Evolutionary conservation across 2,888 invertebrate species (phyloP).

Genomic region (Drosophila acutilabella): DNA sequence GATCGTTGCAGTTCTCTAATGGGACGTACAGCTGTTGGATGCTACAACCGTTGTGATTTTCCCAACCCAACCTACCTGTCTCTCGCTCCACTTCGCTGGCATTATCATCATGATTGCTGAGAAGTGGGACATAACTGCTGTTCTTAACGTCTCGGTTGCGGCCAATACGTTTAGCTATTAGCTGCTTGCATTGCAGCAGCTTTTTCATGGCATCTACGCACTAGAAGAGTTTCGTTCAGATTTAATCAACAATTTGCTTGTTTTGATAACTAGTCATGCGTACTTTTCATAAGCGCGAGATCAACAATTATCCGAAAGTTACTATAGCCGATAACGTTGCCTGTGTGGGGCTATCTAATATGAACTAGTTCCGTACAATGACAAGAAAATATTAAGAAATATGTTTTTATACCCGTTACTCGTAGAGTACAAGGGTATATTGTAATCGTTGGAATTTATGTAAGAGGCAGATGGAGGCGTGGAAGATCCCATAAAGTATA

Average conservation of each 20-base stretch:
- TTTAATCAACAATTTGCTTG: constrained; percentile 1
- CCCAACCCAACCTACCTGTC: constrained; percentile 39
- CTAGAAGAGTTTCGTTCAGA: background rate
- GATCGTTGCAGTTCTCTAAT: too few relatives aligned
- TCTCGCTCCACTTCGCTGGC: constrained; percentile 27
- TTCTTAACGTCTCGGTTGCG: constrained; percentile 35
- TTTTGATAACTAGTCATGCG: constrained; percentile 7
- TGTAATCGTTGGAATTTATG: too few relatives aligned
- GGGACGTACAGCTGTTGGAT: background rate
- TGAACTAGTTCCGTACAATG: constrained; percentile 22
- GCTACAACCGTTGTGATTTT: background rate
- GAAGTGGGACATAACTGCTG: constrained; percentile 53
- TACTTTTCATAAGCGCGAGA: constrained; percentile 3
- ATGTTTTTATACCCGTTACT: constrained; percentile 1
- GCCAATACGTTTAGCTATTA: constrained; percentile 14
- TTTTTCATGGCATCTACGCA: constrained; percentile 36
- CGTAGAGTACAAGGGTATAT: too few relatives aligned
- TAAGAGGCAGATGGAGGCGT: too few relatives aligned
- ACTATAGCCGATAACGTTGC: constrained; percentile 38
- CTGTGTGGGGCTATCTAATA: constrained; percentile 1
- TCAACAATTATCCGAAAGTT: constrained; percentile 9
- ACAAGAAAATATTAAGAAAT: background rate
- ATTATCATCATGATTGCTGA: constrained; percentile 39
- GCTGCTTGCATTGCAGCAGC: constrained; percentile 22
- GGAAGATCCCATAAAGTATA: too few relatives aligned